Evolutionary conservation across 2,888 invertebrate genomes (phyloP).

Genomic region (Drosophila emarginata): DNA sequence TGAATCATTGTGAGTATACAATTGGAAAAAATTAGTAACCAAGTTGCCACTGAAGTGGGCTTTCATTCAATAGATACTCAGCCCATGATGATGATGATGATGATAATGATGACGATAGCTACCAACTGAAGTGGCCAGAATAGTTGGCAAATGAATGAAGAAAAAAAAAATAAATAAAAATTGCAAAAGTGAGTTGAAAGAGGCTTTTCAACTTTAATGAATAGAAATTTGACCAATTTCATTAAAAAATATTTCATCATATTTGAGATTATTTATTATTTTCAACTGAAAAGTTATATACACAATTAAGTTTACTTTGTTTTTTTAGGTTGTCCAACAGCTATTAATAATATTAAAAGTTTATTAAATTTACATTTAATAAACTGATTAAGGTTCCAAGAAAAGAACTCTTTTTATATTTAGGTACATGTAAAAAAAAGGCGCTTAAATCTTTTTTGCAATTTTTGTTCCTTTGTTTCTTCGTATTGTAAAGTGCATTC

Average conservation of each 20-base stretch:
- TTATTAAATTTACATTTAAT: no score
- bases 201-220: not conserved
- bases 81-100: conserved; percentile 26
- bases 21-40: conserved; percentile 71
- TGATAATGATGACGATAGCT: not conserved
- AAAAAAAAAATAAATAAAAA: no score
- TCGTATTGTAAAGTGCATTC: no score
- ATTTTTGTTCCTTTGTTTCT: no score
- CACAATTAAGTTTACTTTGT: no score
- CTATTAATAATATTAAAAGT: no score
- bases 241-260: not conserved
- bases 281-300: no score
- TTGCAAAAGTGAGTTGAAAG: not conserved
- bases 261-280: not conserved
- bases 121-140: conserved; percentile 39
- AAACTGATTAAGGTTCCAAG: no score
- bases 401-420: no score
- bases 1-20: conserved; percentile 49
- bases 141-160: not conserved
- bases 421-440: no score
- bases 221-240: not conserved
- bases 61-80: conserved; percentile 33
- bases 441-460: no score
- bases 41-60: conserved; percentile 44
- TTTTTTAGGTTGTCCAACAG: no score